Evolutionary conservation across 2,113 vertebrate genomes (phyloP).

Genomic region (Chitala chitala): DNA sequence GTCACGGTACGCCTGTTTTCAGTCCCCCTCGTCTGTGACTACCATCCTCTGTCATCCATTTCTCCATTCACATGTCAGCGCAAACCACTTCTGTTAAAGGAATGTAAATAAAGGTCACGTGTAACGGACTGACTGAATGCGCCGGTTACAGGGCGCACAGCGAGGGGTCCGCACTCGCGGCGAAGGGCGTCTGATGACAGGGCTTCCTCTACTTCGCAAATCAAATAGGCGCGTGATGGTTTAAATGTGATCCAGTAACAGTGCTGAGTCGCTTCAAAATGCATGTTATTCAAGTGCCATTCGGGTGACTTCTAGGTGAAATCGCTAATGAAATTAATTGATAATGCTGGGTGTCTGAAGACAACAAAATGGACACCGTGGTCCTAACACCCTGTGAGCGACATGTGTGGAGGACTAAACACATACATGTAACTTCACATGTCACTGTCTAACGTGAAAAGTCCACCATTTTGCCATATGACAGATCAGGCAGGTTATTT

Average conservation of each 20-base stretch:
- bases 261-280: neutral
- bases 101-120: constrained; percentile 9
- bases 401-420: no score
- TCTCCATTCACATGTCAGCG: no score
- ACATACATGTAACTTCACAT: no score
- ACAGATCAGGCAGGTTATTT: no score
- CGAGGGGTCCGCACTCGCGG: neutral
- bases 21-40: neutral
- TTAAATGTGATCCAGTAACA: neutral
- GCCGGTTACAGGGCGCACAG: neutral
- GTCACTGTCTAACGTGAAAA: no score
- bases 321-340: neutral
- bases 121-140: neutral
- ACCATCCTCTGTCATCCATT: neutral
- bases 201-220: neutral
- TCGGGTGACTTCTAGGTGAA: neutral
- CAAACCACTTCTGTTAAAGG: neutral
- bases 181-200: neutral
- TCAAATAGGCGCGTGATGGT: neutral
- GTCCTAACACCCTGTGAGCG: no score
- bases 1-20: no score
- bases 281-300: neutral
- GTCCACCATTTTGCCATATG: no score
- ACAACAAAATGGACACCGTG: neutral
- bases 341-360: neutral